Evolutionary conservation across 2,888 invertebrate species (phyloP).

Genomic region (Gari tellinella): DNA sequence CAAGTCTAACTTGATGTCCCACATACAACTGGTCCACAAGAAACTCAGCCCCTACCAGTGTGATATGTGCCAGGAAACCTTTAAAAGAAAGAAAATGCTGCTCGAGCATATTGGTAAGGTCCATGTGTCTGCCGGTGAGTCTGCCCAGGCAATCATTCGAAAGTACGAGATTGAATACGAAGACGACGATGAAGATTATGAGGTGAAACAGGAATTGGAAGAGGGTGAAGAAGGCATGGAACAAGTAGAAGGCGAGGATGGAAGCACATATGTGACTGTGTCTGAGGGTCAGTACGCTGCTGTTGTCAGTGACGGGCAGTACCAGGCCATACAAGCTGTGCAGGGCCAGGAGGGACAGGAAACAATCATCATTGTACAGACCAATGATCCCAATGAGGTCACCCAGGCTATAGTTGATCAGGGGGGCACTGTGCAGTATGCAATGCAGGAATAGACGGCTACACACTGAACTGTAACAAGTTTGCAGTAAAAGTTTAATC

Average conservation of each 20-base stretch:
- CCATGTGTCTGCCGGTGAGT: conserved; percentile 78
- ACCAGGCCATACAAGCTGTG: conserved; percentile 77
- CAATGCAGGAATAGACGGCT: conserved; percentile 63
- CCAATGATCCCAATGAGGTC: conserved; percentile 77
- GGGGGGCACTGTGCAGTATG: conserved; percentile 74
- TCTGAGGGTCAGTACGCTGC: conserved; percentile 66
- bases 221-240: conserved; percentile 59
- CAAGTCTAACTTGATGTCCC: conserved; percentile 82
- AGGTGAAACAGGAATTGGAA: conserved; percentile 56
- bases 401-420: conserved; percentile 80
- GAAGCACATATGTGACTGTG: conserved; percentile 62
- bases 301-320: conserved; percentile 74
- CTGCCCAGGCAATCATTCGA: conserved; percentile 77
- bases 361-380: conserved; percentile 80
- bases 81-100: conserved; percentile 79
- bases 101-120: conserved; percentile 79
- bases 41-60: conserved; percentile 80
- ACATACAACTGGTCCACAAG: conserved; percentile 80
- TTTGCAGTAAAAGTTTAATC: too few relatives aligned
- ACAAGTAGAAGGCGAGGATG: conserved; percentile 60
- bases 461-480: too few relatives aligned
- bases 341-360: conserved; percentile 78
- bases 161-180: conserved; percentile 76
- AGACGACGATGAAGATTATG: conserved; percentile 71
- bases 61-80: conserved; percentile 81